Evolutionary conservation across 2,113 vertebrate species (phyloP).

Genomic region (Pteruthius melanotis): DNA sequence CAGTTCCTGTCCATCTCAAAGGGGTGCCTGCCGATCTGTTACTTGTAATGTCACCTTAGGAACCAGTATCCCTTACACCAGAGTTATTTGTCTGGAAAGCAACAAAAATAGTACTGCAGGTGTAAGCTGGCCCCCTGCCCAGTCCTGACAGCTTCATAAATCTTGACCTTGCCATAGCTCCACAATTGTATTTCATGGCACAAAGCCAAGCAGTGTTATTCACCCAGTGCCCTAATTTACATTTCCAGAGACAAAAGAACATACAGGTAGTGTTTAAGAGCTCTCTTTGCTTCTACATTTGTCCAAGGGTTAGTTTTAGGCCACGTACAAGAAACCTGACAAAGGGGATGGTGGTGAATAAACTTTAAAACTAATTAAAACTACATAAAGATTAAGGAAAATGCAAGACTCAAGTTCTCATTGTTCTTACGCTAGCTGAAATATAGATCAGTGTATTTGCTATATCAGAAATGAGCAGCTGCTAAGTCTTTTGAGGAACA

Average conservation of each 20-base stretch:
- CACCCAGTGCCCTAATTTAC: conserved; percentile 67
- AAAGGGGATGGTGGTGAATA: conserved; percentile 23
- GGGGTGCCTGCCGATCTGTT: neutral
- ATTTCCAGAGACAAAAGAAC: conserved; percentile 71
- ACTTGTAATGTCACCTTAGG: conserved; percentile 7
- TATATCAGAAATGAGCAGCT: conserved; percentile 55
- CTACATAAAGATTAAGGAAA: conserved; percentile 61
- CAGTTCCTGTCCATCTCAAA: neutral
- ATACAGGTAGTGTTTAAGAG: conserved; percentile 64
- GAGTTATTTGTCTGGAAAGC: neutral
- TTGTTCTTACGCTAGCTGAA: conserved; percentile 66
- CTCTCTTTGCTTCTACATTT: conserved; percentile 56
- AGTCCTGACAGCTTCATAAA: conserved; percentile 72
- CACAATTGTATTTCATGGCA: conserved; percentile 69
- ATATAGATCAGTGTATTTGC: conserved; percentile 47
- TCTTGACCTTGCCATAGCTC: conserved; percentile 56
- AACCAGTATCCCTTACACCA: neutral
- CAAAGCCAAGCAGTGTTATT: conserved; percentile 71
- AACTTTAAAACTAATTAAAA: conserved; percentile 67
- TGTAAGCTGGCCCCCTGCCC: conserved; percentile 65
- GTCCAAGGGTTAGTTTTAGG: conserved; percentile 68
- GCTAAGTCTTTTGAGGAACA: conserved; percentile 16
- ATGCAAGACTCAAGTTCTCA: conserved; percentile 28
- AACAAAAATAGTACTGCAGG: conserved; percentile 37
- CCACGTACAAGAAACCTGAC: conserved; percentile 63